A percentile compares a stretch with the other conserved stretches of the same genome.
phyloP scores from a whole-genome alignment of 1,140 invertebrate species.

The Cepaea nemoralis region DNA sequence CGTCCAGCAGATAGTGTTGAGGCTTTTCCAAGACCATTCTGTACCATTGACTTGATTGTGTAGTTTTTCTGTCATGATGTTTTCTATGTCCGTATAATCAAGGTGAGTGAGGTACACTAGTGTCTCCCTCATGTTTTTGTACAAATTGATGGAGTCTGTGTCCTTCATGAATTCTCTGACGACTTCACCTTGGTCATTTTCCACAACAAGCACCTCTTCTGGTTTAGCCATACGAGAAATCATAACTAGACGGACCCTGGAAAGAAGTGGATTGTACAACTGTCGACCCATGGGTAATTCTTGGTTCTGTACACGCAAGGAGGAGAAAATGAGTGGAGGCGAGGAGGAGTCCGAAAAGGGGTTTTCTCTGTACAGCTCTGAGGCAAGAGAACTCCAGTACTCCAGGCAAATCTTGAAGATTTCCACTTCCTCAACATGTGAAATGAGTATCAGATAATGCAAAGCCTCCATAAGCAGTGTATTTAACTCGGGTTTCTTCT shows the following conservation, averaged over 20 bases:
- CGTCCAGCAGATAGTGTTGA: slow-evolving; percentile 99
- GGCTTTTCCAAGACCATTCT: slow-evolving; percentile 99
- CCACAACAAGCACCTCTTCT: slow-evolving; percentile 99
- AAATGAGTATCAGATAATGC: slow-evolving; percentile 96
- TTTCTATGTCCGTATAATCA: slow-evolving; percentile 96
- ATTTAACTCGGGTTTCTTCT: slow-evolving; percentile 67
- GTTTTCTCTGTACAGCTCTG: slow-evolving; percentile 87
- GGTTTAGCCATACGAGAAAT: slow-evolving; percentile 99
- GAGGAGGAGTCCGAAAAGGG: slow-evolving; percentile 66
- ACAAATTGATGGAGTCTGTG: slow-evolving; percentile 98
- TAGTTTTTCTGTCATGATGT: slow-evolving; percentile 98
- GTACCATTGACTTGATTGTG: slow-evolving; percentile 98
- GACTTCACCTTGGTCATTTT: slow-evolving; percentile 99
- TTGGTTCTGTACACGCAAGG: slow-evolving; percentile 55
- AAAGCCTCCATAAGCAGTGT: slow-evolving; percentile 78
- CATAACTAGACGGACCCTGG: slow-evolving; percentile 92
- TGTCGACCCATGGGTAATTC: slow-evolving; percentile 65
- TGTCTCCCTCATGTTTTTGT: slow-evolving; percentile 99
- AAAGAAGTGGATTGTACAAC: slow-evolving; percentile 68
- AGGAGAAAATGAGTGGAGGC: slow-evolving; percentile 52
- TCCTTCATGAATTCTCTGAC: slow-evolving; percentile 99
- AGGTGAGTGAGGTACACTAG: slow-evolving; percentile 97
- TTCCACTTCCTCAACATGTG: slow-evolving; percentile 98
- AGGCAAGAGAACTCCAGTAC: slow-evolving; percentile 95
- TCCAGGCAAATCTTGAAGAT: slow-evolving; percentile 99